phyloP scores from a whole-genome alignment of 2,888 invertebrate genomes.

The Pammene fasciana region DNA sequence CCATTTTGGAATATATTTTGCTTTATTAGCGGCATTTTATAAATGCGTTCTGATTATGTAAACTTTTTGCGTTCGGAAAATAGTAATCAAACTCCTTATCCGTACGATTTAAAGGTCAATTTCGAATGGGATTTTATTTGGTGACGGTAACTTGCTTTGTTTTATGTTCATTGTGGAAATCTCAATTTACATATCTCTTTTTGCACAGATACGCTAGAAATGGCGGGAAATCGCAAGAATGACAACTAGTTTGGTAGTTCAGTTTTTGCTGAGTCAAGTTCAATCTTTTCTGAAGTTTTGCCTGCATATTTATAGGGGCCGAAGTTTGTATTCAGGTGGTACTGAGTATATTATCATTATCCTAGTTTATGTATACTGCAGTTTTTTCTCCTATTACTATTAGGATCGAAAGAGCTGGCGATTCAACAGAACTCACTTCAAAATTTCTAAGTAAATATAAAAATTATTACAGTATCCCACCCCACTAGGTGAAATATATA shows the following conservation, averaged over 20 bases:
- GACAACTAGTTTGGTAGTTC: slow-evolving; percentile 17
- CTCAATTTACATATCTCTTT: slow-evolving; percentile 39
- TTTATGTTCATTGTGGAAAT: slow-evolving; percentile 18
- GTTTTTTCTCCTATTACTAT: too few relatives aligned
- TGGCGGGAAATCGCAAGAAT: slow-evolving; percentile 24
- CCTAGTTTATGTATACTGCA: too few relatives aligned
- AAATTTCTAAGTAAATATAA: too few relatives aligned
- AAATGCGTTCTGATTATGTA: not conserved
- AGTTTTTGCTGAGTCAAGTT: slow-evolving; percentile 19
- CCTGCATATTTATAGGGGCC: slow-evolving; percentile 3
- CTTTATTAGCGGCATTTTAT: slow-evolving; percentile 1
- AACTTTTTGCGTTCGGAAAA: slow-evolving; percentile 1
- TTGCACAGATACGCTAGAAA: slow-evolving; percentile 28
- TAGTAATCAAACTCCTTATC: not conserved
- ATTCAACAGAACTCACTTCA: too few relatives aligned
- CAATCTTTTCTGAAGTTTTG: slow-evolving; percentile 6
- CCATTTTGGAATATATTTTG: not conserved
- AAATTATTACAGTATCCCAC: too few relatives aligned
- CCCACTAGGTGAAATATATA: too few relatives aligned
- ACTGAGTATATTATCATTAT: too few relatives aligned
- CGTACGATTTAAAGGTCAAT: not conserved
- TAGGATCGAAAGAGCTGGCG: too few relatives aligned
- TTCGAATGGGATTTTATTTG: slow-evolving; percentile 2
- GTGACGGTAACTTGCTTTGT: not conserved
- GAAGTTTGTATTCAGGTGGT: too few relatives aligned